These are phyloP conservation scores for Heliothis peltigera DNA, from an alignment of 2,888 invertebrate genomes.

Conservation along the genomic window DNA sequence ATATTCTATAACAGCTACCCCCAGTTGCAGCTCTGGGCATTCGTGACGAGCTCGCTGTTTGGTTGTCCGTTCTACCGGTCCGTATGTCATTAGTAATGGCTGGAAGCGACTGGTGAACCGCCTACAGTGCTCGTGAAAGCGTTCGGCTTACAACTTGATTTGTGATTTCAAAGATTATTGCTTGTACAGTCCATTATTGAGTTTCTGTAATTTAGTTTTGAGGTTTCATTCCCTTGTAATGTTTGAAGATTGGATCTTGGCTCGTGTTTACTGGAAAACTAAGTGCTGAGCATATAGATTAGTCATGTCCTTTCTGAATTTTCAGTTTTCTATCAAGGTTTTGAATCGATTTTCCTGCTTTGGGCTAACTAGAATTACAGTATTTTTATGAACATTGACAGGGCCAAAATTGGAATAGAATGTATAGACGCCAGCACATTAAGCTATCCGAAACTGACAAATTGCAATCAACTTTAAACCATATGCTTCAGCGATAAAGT, in stretches of 20 bases:
- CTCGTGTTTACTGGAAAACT: conserved; percentile 32
- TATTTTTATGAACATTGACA: background rate
- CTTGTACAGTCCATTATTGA: conserved; percentile 79
- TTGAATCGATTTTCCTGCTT: background rate
- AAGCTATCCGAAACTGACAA: too few relatives aligned
- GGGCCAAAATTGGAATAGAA: too few relatives aligned
- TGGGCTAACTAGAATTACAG: background rate
- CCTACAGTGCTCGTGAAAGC: conserved; percentile 87
- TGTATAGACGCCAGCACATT: too few relatives aligned
- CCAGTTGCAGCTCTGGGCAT: conserved; percentile 25
- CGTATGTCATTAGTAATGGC: conserved; percentile 73
- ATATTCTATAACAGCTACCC: conserved; percentile 31
- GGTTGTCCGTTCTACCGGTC: conserved; percentile 43
- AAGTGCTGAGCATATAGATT: background rate
- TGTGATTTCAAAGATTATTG: conserved; percentile 87
- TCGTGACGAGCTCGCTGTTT: conserved; percentile 42
- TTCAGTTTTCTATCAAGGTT: background rate
- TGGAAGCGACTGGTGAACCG: conserved; percentile 84
- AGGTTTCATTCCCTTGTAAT: conserved; percentile 68
- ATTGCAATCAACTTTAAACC: too few relatives aligned
- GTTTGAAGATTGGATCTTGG: conserved; percentile 55
- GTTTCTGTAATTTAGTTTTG: conserved; percentile 81
- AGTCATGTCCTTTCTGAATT: background rate
- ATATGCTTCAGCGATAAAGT: too few relatives aligned
- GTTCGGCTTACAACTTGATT: conserved; percentile 87